Percentiles rank a stretch among this genome's conserved stretches.
Conservation (phyloP, 2,797 vertebrate species). For the Hapalemur alaotrensis region DNA sequence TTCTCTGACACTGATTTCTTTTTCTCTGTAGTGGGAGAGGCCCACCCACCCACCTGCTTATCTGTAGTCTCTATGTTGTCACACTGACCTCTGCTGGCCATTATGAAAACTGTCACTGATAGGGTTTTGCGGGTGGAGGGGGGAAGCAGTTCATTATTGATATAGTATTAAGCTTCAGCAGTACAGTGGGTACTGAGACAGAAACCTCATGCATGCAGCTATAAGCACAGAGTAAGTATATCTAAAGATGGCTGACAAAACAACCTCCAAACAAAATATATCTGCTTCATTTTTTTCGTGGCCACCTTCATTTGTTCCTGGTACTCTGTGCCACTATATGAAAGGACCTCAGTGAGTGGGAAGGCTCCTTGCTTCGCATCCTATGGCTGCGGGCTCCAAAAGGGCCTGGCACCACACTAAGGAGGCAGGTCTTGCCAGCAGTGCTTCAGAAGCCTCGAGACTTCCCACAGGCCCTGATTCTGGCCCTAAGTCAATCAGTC, state of each 20-base stretch:
- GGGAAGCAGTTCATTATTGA: neutral
- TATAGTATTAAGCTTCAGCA: neutral
- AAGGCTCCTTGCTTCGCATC: neutral
- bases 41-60: conserved; percentile 58
- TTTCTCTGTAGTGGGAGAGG: conserved; percentile 50
- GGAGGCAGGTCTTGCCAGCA: neutral
- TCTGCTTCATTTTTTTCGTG: neutral
- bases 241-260: neutral
- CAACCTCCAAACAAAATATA: neutral
- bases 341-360: neutral
- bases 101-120: neutral
- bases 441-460: neutral
- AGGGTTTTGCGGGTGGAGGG: neutral
- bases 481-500: neutral
- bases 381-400: neutral
- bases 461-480: neutral
- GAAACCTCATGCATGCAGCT: neutral
- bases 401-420: neutral
- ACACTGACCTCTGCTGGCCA: conserved; percentile 71
- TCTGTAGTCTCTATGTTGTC: conserved; percentile 44
- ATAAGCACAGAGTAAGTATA: neutral
- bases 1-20: conserved; percentile 65
- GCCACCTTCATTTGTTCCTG: neutral
- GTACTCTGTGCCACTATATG: neutral
- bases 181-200: neutral